phyloP scores from a whole-genome alignment of 2,888 invertebrate species.

The Callimorpha dominula region DNA sequence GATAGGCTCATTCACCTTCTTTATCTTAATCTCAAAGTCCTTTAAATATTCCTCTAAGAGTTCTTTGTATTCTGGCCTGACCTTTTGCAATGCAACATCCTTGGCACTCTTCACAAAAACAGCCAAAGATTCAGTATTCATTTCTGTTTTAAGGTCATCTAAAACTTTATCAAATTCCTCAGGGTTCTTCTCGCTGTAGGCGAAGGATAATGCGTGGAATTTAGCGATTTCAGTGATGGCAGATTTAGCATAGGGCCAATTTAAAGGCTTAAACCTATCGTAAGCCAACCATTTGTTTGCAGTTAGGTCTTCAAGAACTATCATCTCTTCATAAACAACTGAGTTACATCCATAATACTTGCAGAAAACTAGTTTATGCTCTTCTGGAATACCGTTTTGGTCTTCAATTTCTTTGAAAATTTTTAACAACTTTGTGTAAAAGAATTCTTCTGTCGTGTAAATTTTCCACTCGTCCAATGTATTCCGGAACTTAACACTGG shows the following conservation, averaged over 20 bases:
- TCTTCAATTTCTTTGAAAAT: conserved; percentile 17
- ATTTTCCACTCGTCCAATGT: conserved; percentile 13
- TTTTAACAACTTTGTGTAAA: conserved; percentile 17
- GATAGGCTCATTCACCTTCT: neutral
- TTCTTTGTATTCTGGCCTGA: conserved; percentile 45
- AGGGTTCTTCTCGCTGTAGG: conserved; percentile 55
- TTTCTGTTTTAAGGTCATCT: conserved; percentile 2
- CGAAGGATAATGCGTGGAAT: conserved; percentile 62
- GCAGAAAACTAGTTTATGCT: conserved; percentile 13
- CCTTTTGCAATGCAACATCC: conserved; percentile 7
- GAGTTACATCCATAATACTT: conserved; percentile 24
- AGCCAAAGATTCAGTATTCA: conserved; percentile 8
- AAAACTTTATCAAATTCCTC: conserved; percentile 41
- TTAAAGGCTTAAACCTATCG: conserved; percentile 47
- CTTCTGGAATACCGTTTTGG: conserved; percentile 14
- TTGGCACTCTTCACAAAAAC: neutral
- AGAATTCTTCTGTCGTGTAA: conserved; percentile 19
- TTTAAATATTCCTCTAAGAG: conserved; percentile 49
- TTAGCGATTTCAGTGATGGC: conserved; percentile 36
- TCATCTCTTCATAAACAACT: conserved; percentile 17
- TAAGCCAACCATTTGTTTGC: conserved; percentile 40
- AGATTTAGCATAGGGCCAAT: conserved; percentile 48
- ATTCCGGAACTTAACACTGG: neutral
- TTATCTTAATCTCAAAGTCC: neutral
- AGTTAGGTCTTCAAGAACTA: conserved; percentile 30